Evolutionary conservation across 2,888 invertebrate genomes (phyloP).

Genomic region (Campoplex nolae): DNA sequence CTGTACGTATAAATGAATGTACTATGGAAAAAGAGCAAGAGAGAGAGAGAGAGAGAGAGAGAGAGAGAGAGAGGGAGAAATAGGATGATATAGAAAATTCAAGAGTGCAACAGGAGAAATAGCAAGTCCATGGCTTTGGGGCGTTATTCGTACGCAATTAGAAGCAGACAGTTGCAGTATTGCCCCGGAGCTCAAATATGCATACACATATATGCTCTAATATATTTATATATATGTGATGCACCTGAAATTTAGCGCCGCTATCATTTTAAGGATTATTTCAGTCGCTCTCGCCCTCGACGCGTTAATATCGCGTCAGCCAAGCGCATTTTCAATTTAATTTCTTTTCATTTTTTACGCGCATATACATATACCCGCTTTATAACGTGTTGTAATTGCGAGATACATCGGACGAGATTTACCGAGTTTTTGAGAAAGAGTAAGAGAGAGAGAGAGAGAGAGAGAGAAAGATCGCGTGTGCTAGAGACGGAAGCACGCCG

Average conservation of each 20-base stretch:
- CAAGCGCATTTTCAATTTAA: slow-evolving; percentile 58
- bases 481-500: slow-evolving; percentile 60
- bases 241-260: slow-evolving; percentile 57
- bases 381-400: slow-evolving; percentile 37
- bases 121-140: slow-evolving; percentile 62
- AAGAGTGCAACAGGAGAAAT: slow-evolving; percentile 33
- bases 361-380: not conserved
- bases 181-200: slow-evolving; percentile 36
- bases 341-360: slow-evolving; percentile 51
- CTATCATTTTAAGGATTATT: slow-evolving; percentile 60
- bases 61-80: slow-evolving; percentile 16
- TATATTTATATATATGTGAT: slow-evolving; percentile 23
- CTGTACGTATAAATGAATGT: not conserved
- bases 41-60: slow-evolving; percentile 16
- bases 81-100: slow-evolving; percentile 41
- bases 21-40: not conserved
- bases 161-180: slow-evolving; percentile 59
- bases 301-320: slow-evolving; percentile 18
- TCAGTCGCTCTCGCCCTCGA: slow-evolving; percentile 6
- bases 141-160: slow-evolving; percentile 66
- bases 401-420: slow-evolving; percentile 30
- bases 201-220: slow-evolving; percentile 22
- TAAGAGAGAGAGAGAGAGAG: not conserved
- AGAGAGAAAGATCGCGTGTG: slow-evolving; percentile 57
- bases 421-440: slow-evolving; percentile 15